These are phyloP conservation scores for Scaptomyza caliginosa DNA, from an alignment of 2,888 invertebrate genomes.

Conservation along the genomic window DNA sequence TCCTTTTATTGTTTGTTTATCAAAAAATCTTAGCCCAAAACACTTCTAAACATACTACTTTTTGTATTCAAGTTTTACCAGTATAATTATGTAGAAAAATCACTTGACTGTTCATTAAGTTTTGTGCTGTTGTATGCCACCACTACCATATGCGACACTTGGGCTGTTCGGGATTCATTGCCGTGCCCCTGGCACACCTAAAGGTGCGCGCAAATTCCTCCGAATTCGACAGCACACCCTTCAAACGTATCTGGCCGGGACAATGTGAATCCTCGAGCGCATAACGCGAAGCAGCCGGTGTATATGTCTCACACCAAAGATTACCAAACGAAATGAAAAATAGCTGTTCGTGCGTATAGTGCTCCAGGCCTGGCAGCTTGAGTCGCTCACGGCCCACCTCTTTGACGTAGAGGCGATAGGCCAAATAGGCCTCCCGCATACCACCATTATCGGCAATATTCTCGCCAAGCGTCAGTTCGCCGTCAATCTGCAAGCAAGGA, in stretches of 20 bases:
- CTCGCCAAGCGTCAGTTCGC: conserved; percentile 90
- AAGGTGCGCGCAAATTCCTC: conserved; percentile 89
- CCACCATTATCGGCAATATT: conserved; percentile 95
- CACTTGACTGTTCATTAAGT: conserved; percentile 50
- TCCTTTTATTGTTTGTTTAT: conserved; percentile 46
- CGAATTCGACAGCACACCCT: conserved; percentile 89
- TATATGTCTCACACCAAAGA: conserved; percentile 93
- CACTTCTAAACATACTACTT: conserved; percentile 31
- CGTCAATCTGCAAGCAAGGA: conserved; percentile 87
- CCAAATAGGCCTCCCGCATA: conserved; percentile 89
- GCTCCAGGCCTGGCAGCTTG: conserved; percentile 89
- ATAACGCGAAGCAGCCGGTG: conserved; percentile 86
- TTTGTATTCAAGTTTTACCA: conserved; percentile 13
- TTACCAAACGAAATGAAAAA: conserved; percentile 93
- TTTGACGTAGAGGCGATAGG: conserved; percentile 87
- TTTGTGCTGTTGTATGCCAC: background rate
- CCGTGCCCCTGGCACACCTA: conserved; percentile 85
- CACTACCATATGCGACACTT: conserved; percentile 86
- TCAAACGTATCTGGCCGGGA: conserved; percentile 88
- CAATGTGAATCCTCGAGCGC: conserved; percentile 90
- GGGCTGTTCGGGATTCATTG: conserved; percentile 85
- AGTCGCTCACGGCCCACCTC: conserved; percentile 86
- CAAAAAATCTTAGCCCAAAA: conserved; percentile 39
- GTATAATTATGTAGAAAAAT: conserved; percentile 57
- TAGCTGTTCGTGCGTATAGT: conserved; percentile 89